Evolutionary conservation across 2,113 vertebrate genomes (phyloP).

Genomic region (Monopterus albus): DNA sequence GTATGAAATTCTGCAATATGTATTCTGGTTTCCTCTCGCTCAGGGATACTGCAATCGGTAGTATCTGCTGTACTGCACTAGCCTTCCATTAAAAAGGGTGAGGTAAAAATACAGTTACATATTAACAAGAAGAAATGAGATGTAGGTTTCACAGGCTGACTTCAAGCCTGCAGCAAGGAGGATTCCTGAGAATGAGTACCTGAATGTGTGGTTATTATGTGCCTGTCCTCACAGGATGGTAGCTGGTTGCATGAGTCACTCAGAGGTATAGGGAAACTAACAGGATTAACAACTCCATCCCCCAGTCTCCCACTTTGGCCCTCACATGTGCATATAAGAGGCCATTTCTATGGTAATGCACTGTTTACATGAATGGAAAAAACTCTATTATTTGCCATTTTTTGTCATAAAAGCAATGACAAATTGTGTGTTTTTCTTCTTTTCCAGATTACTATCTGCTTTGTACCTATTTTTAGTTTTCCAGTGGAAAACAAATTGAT

Average conservation of each 20-base stretch:
- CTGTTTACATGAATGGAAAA: conserved; percentile 72
- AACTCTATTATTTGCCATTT: conserved; percentile 70
- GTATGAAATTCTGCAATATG: conserved; percentile 37
- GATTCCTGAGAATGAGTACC: conserved; percentile 38
- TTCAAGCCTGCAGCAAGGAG: conserved; percentile 50
- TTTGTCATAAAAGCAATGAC: conserved; percentile 65
- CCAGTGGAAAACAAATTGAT: conserved; percentile 75
- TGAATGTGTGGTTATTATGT: conserved; percentile 61
- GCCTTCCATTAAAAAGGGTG: conserved; percentile 27
- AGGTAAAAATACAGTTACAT: conserved; percentile 48
- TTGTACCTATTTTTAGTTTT: conserved; percentile 59
- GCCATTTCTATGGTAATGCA: conserved; percentile 79
- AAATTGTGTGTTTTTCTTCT: conserved; percentile 46
- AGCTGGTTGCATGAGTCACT: conserved; percentile 52
- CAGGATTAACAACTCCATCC: conserved; percentile 74
- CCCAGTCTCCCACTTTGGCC: conserved; percentile 50
- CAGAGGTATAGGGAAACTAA: conserved; percentile 66
- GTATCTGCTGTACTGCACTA: conserved; percentile 19
- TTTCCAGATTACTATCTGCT: conserved; percentile 65
- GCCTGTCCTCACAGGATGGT: conserved; percentile 46
- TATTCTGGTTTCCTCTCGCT: conserved; percentile 38
- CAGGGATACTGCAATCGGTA: conserved; percentile 44
- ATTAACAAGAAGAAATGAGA: conserved; percentile 52
- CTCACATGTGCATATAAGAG: conserved; percentile 64
- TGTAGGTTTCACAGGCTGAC: conserved; percentile 38